Evolutionary conservation across 2,797 vertebrate species (phyloP), one percentile per base, ranked within the genome.

Genomic region (Hyperoplus immaculatus): DNA sequence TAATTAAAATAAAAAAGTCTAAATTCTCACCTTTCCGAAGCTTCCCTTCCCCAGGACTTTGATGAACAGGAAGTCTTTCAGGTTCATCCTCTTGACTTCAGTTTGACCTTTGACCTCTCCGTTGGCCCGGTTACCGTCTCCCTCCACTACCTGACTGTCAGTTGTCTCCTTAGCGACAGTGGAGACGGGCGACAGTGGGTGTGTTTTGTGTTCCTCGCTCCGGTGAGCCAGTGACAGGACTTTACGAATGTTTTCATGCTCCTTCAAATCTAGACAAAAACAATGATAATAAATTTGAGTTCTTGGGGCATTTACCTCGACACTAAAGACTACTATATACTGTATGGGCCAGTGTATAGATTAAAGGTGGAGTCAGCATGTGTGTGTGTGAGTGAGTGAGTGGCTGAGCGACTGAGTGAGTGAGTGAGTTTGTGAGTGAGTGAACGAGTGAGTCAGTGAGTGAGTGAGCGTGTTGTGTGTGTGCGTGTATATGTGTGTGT

Each of bases 1-100:
- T 21, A 21, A 21, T 21, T 21, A 21, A 21, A 21, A 21, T 21
- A 21, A 21, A n/a, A n/a, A 62, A 38, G 49, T 45, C 11, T 58
- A 42, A 61, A 55, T 45, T 60, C 39, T 69, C 57, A 99, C 98
- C 96, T 99, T 99, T 86, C 98, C 98, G 59, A 99, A 99, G 91
- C 98, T 99, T 93, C 98, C 98, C 92, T 99, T 99, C 39, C 97
- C 97, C 89, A 99, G 94, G 68, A 99, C 98, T 94, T 99, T 99
- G 92, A 99, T 99, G 92, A 99, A 99, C 82, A 96, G 89, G 84
- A 99, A 99, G 86, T 99, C 96, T 2, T 96, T 95, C 47, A 99
- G 95, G 63, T 93, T 95, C 94, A 97, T 96, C 86, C 95, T 94
- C 87, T 97, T 98, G 36, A 90, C 4, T 57, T 89, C 84, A 2